These are phyloP conservation scores for Brenthis hecate DNA, from an alignment of 2,888 invertebrate species.

Conservation along the genomic window DNA sequence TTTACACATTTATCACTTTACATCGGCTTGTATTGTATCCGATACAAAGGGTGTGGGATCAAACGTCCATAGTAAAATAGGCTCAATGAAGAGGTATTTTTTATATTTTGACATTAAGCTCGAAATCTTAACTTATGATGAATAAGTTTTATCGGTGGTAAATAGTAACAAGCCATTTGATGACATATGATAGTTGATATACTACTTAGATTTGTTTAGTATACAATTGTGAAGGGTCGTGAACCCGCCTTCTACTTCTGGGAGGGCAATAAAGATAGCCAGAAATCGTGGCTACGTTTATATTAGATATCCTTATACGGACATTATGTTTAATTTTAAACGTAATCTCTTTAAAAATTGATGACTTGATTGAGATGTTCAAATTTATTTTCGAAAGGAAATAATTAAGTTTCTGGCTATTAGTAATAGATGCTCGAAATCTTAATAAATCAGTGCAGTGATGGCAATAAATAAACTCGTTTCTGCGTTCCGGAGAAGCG, in stretches of 20 bases:
- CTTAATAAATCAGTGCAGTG: conserved; percentile 44
- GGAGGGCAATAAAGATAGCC: conserved; percentile 60
- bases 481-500: conserved; percentile 47
- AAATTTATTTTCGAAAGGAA: conserved; percentile 25
- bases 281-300: conserved; percentile 57
- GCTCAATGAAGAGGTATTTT: conserved; percentile 64
- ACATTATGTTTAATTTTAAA: conserved; percentile 41
- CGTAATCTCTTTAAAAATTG: not conserved
- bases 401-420: conserved; percentile 30
- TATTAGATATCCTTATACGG: conserved; percentile 58
- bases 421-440: conserved; percentile 39
- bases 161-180: conserved; percentile 55
- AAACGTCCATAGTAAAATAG: conserved; percentile 61
- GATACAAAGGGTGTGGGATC: conserved; percentile 59
- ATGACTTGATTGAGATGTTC: conserved; percentile 20
- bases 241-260: conserved; percentile 69
- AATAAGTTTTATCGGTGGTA: conserved; percentile 56
- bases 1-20: conserved; percentile 58
- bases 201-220: conserved; percentile 59
- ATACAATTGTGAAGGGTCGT: conserved; percentile 66
- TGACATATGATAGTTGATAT: conserved; percentile 73
- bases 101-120: conserved; percentile 64
- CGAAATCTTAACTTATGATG: conserved; percentile 62
- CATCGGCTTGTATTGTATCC: conserved; percentile 53
- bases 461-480: conserved; percentile 47